Percentiles rank a stretch among this genome's conserved stretches.
Conservation (phyloP, 2,797 vertebrate species). For the Picus viridis region DNA sequence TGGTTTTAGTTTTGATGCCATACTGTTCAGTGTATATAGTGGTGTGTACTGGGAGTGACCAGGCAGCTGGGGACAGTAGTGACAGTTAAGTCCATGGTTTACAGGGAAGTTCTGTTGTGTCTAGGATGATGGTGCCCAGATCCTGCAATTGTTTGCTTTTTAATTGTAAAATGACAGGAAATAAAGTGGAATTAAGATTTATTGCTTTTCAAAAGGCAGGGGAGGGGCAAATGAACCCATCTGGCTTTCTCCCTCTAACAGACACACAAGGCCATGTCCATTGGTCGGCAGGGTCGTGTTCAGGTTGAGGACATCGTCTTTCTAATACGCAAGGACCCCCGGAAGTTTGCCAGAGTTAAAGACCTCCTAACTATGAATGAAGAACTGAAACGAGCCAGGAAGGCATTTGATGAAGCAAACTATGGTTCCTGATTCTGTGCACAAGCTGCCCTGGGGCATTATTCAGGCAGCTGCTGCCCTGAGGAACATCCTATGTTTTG, state of each 20-base stretch:
- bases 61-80: background rate
- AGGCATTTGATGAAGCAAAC: conserved; percentile 97
- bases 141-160: background rate
- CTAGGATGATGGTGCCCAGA: background rate
- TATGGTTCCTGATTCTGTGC: conserved; percentile 87
- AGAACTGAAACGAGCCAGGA: conserved; percentile 94
- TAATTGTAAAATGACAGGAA: background rate
- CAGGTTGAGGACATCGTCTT: conserved; percentile 99
- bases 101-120: background rate
- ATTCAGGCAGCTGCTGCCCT: background rate
- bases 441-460: background rate
- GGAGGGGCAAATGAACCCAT: background rate
- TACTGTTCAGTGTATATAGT: background rate
- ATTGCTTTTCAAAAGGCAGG: background rate
- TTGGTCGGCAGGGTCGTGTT: conserved; percentile 94
- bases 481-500: accelerated
- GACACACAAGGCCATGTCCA: conserved; percentile 98
- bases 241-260: conserved; percentile 40
- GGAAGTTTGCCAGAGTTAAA: conserved; percentile 97
- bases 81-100: background rate
- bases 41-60: background rate
- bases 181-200: background rate
- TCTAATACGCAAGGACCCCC: conserved; percentile 94
- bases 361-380: conserved; percentile 99
- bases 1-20: background rate